These are phyloP conservation scores for Tenthredo notha DNA, from an alignment of 2,888 invertebrate species.

Conservation along the genomic window DNA sequence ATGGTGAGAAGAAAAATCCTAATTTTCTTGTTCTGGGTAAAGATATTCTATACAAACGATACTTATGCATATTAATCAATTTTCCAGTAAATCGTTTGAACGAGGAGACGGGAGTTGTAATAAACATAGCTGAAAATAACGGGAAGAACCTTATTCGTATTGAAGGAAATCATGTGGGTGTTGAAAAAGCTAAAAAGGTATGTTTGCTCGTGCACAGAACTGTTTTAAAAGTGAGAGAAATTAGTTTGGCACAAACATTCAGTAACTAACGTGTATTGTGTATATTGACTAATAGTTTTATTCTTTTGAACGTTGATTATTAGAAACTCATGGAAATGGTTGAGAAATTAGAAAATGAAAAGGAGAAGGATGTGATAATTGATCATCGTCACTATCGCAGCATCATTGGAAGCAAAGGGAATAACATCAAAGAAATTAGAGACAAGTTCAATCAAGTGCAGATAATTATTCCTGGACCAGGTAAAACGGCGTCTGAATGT, in stretches of 20 bases:
- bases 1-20: constrained; percentile 81
- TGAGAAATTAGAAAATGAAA: constrained; percentile 95
- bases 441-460: constrained; percentile 95
- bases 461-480: constrained; percentile 93
- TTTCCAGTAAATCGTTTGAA: constrained; percentile 93
- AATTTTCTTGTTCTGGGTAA: not conserved
- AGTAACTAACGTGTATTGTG: constrained; percentile 12
- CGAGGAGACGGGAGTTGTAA: constrained; percentile 95
- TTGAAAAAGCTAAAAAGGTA: constrained; percentile 87
- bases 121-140: constrained; percentile 93
- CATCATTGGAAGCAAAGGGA: constrained; percentile 96
- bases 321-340: constrained; percentile 90
- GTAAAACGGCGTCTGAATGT: constrained; percentile 66
- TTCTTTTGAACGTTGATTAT: constrained; percentile 11
- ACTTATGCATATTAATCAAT: constrained; percentile 35
- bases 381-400: constrained; percentile 96
- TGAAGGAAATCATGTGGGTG: constrained; percentile 94
- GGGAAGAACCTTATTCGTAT: constrained; percentile 92
- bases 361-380: constrained; percentile 95
- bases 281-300: constrained; percentile 32
- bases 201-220: constrained; percentile 21
- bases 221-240: not conserved
- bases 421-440: constrained; percentile 95
- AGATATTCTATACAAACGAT: not conserved
- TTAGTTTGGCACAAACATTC: not conserved